These are phyloP conservation scores for Burhinus bistriatus DNA, from an alignment of 2,113 vertebrate species.

Conservation along the genomic window DNA sequence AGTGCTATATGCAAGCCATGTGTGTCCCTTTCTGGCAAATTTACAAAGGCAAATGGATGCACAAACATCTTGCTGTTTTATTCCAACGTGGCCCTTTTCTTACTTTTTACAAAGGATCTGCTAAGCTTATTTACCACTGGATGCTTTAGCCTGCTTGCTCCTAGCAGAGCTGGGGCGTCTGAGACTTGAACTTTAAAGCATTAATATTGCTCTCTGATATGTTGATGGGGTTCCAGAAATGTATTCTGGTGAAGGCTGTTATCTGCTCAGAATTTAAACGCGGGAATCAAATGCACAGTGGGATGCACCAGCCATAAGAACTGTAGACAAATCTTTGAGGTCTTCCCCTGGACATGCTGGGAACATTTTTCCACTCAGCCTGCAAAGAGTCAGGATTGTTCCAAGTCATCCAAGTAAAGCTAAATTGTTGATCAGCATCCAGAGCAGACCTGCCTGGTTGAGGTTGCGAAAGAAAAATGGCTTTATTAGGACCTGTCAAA, in stretches of 20 bases:
- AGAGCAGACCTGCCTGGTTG: neutral
- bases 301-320: neutral
- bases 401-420: constrained; percentile 7
- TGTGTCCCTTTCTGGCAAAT: neutral
- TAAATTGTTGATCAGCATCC: constrained; percentile 39
- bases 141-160: neutral
- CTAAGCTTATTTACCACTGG: neutral
- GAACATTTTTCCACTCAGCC: constrained; percentile 26
- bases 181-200: neutral
- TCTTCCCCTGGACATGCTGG: neutral
- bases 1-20: neutral
- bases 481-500: constrained; percentile 28
- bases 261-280: neutral
- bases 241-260: neutral
- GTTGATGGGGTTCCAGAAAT: neutral
- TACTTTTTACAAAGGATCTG: neutral
- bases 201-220: constrained; percentile 10
- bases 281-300: neutral
- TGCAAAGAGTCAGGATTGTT: constrained; percentile 13
- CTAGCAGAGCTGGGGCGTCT: neutral
- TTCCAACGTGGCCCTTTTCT: neutral
- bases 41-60: neutral
- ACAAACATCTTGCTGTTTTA: neutral
- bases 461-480: neutral
- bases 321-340: neutral